These are phyloP conservation scores for Sorex araneus DNA, from an alignment of 2,113 vertebrate genomes.

Conservation along the genomic window DNA sequence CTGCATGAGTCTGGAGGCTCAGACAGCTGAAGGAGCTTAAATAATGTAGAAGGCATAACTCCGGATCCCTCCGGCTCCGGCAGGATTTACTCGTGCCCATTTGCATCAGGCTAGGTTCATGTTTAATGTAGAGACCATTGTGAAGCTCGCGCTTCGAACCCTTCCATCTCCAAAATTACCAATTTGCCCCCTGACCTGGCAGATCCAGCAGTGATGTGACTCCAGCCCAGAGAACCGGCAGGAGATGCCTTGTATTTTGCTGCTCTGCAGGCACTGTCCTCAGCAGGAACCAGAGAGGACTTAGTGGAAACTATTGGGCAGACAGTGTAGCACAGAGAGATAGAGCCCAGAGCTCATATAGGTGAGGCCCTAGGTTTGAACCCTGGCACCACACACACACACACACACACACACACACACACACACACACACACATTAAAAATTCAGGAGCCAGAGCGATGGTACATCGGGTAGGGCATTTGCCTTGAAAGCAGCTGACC, in stretches of 20 bases:
- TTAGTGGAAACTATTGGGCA: constrained; percentile 12
- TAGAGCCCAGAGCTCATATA: too few species aligned
- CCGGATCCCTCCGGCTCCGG: not conserved
- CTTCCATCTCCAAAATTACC: constrained; percentile 73
- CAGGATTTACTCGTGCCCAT: not conserved
- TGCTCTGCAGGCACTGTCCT: constrained; percentile 48
- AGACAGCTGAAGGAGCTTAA: not conserved
- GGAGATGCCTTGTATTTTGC: not conserved
- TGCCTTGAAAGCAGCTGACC: too few species aligned
- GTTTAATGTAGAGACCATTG: constrained; percentile 43
- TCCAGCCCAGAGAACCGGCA: constrained; percentile 33
- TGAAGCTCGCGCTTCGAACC: constrained; percentile 48
- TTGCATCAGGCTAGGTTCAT: constrained; percentile 49
- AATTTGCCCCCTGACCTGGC: constrained; percentile 70
- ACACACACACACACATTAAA: too few species aligned
- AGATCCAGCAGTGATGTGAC: constrained; percentile 59
- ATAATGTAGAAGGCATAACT: not conserved
- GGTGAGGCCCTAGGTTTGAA: too few species aligned
- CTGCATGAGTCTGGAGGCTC: not conserved
- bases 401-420: too few species aligned
- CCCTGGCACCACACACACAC: too few species aligned
- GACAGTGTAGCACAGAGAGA: too few species aligned
- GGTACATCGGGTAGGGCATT: too few species aligned
- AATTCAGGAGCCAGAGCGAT: too few species aligned
- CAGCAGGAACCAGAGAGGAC: not conserved